Evolutionary conservation across 1,140 invertebrate species (phyloP), one percentile per base, ranked within the genome.

Genomic region (Neomicropteryx cornuta): DNA sequence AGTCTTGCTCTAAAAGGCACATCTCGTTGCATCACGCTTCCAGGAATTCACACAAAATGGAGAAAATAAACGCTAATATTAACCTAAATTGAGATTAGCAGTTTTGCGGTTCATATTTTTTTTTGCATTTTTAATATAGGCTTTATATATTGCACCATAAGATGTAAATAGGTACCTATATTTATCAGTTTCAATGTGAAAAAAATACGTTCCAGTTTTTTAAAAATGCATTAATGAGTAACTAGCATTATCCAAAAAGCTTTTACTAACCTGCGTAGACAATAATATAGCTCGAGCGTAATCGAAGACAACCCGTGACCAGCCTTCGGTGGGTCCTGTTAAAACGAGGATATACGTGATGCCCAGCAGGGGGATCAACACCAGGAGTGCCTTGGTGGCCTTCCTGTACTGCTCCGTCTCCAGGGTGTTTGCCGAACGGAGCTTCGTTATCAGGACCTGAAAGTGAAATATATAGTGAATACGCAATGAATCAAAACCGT

Each of bases 361-460:
- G n/a, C 88, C 88, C 38, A 93, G 70, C 13, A 93, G 68, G 2
- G 89, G 89, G 52, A 91, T 88, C 8, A 93, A 67, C 5, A 92
- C 86, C 5, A 92, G 60, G 6, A 93, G 68, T 8, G 88, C 88
- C 60, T 92, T 92, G 1, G 83, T 83, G 0, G 87, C 88, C 59
- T 92, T 93, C 29, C 83, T 68, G 58, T 87, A 88, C 56, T 94
- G 88, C 45, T 88, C 81, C 0, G 85, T 89, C 60, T 93, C 88
- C 16, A 80, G 66, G 0, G 77, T 87, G 48, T 87, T 89, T 5
- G 87, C 82, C 3, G 87, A 89, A 33, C 87, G 74, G 10, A 93
- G 68, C 55, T 95, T 94, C 5, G 89, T 95, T 47, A 95, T 91
- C 30, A 95, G 67, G 14, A 94, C 83, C 84, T 88, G 47, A 2